These are phyloP conservation scores for Ochotona princeps DNA, from an alignment of 2,113 vertebrate genomes.

Conservation along the genomic window DNA sequence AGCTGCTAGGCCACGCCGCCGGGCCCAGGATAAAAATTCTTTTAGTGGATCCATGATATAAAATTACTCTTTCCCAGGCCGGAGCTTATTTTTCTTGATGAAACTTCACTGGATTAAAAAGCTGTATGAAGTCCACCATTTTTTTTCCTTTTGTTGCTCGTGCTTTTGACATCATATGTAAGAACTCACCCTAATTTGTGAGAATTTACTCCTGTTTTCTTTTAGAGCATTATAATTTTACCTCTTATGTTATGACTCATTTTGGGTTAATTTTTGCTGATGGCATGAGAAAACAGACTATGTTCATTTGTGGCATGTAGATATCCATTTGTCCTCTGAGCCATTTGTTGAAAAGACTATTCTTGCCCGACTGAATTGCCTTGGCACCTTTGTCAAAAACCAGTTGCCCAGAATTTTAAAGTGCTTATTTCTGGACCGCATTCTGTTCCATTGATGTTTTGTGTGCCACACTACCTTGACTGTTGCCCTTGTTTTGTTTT, in stretches of 20 bases:
- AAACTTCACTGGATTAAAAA: too few relatives aligned
- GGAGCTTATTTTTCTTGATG: neutral
- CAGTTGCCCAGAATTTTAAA: conserved; percentile 44
- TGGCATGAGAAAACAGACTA: neutral
- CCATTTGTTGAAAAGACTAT: conserved; percentile 26
- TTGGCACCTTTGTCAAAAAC: conserved; percentile 67
- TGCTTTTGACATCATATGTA: conserved; percentile 11
- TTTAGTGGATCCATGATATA: neutral
- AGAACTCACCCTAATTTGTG: neutral
- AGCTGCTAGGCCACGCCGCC: too few relatives aligned
- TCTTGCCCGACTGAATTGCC: conserved; percentile 22
- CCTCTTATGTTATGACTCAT: neutral
- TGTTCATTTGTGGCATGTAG: conserved; percentile 27
- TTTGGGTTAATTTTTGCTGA: conserved; percentile 44
- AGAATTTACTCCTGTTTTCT: conserved; percentile 19
- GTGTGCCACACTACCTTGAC: conserved; percentile 29
- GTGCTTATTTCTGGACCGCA: conserved; percentile 42
- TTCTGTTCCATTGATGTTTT: conserved; percentile 50
- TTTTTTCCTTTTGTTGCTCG: conserved; percentile 20
- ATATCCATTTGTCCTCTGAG: conserved; percentile 34
- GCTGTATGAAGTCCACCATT: conserved; percentile 3
- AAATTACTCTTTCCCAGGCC: conserved; percentile 14
- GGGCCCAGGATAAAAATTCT: neutral
- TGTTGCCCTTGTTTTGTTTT: conserved; percentile 47
- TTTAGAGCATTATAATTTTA: conserved; percentile 33